These are phyloP conservation scores for Epinephelus malabaricus DNA, from an alignment of 2,797 vertebrate species.

Conservation along the genomic window DNA sequence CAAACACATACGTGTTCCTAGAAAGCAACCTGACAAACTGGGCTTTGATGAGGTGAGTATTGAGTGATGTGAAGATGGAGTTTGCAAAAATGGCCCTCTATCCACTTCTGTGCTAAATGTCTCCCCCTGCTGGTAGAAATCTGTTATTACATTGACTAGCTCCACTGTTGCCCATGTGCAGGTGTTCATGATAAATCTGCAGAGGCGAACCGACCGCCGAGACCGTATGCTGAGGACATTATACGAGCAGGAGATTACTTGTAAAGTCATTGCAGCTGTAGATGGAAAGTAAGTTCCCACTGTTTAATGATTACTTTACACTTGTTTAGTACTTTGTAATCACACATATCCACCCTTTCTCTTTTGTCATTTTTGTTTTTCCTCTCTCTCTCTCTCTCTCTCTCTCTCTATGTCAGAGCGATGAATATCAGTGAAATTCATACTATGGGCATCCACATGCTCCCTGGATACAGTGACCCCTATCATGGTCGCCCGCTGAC, in stretches of 20 bases:
- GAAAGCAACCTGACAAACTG: slow-evolving; percentile 93
- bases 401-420: slow-evolving; percentile 81
- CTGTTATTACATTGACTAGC: slow-evolving; percentile 6
- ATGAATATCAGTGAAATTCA: slow-evolving; percentile 91
- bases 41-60: slow-evolving; percentile 96
- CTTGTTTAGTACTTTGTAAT: background rate
- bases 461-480: slow-evolving; percentile 93
- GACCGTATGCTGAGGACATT: slow-evolving; percentile 89
- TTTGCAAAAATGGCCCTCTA: slow-evolving; percentile 70
- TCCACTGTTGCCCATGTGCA: slow-evolving; percentile 54
- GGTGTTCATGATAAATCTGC: slow-evolving; percentile 95
- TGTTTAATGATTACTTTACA: background rate
- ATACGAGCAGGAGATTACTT: slow-evolving; percentile 87
- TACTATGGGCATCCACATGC: slow-evolving; percentile 91
- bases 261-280: slow-evolving; percentile 88
- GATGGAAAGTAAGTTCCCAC: slow-evolving; percentile 91
- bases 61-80: slow-evolving; percentile 72
- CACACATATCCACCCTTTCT: background rate
- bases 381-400: background rate
- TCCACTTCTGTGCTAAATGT: slow-evolving; percentile 48
- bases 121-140: slow-evolving; percentile 45
- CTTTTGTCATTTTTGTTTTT: background rate
- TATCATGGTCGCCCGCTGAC: slow-evolving; percentile 94
- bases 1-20: slow-evolving; percentile 86
- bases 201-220: slow-evolving; percentile 86